Evolutionary conservation across 1,140 invertebrate species (phyloP), one percentile per base, ranked within the genome.

Genomic region (Cyclargus thomasi): DNA sequence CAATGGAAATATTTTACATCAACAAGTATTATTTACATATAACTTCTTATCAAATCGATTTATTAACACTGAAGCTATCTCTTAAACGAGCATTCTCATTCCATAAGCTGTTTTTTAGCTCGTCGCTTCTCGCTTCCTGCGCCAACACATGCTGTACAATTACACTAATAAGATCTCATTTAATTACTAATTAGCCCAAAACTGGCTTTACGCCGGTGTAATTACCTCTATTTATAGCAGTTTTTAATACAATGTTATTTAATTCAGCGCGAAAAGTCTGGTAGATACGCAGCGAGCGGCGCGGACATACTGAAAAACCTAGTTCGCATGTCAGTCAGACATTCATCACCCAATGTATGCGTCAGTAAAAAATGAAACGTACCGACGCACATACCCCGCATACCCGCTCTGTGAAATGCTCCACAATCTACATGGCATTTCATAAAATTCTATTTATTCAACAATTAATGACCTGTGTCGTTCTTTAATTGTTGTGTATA

Each of bases 381-480:
- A 21, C 55, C 55, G 55, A 59, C 55, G 55, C 55, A 59, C 18
- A 59, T 59, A 20, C 18, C 20, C 10, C 55, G 18, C 55, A 59
- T 59, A 21, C 20, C 20, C 20, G 55, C 55, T 59, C 20, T 59
- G 20, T 59, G 55, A 59, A 59, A 59, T 59, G 55, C 55, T 18
- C 55, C 1, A 59, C 17, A 59, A 59, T 59, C 55, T 59, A 20
- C 20, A 59, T 59, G 55, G 55, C 55, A 59, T 59, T 21, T 59
- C 55, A 59, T 59, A 59, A 59, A 59, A 20, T 21, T 59, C 20
- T 59, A 59, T 59, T 18, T 59, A 59, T 59, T 59, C 55, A 59
- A 59, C 18, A 20, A 59, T 59, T 59, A 59, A 59, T 59, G 18
- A 20, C 55, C 55, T 21, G 55, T 59, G 20, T 20, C 55, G 6